Evolutionary conservation across 2,888 invertebrate genomes (phyloP).

Genomic region (Cheilosia soror): DNA sequence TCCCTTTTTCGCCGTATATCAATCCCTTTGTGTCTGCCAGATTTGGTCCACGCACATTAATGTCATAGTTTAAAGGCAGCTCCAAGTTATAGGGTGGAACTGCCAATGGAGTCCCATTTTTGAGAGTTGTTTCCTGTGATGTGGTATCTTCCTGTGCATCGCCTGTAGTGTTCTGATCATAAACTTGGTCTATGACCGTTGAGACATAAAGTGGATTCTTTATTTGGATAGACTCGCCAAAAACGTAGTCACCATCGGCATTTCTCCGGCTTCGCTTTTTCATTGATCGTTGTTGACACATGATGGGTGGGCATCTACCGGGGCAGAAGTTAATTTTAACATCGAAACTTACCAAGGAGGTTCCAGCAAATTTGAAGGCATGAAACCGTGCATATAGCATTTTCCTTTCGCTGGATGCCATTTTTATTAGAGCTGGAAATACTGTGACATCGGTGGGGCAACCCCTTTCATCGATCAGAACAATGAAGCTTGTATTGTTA

Average conservation of each 20-base stretch:
- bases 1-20: constrained; percentile 86
- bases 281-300: constrained; percentile 82
- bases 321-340: constrained; percentile 92
- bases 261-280: constrained; percentile 41
- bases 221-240: constrained; percentile 77
- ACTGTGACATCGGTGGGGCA: constrained; percentile 90
- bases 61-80: constrained; percentile 85
- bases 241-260: constrained; percentile 50
- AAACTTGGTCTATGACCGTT: constrained; percentile 79
- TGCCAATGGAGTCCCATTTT: constrained; percentile 4
- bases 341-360: constrained; percentile 92
- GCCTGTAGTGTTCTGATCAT: constrained; percentile 24
- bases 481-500: constrained; percentile 89
- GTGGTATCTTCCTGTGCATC: background rate
- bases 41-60: constrained; percentile 87
- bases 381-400: constrained; percentile 88
- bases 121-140: constrained; percentile 17
- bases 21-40: constrained; percentile 84
- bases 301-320: constrained; percentile 87
- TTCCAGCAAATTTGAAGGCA: constrained; percentile 94
- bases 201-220: constrained; percentile 82
- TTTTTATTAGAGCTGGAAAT: constrained; percentile 84
- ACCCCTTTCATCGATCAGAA: constrained; percentile 89
- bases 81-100: constrained; percentile 75
- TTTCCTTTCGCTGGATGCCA: constrained; percentile 80